These are phyloP conservation scores for Mesoclemmys tuberculata DNA, from an alignment of 2,113 vertebrate genomes.

Conservation along the genomic window DNA sequence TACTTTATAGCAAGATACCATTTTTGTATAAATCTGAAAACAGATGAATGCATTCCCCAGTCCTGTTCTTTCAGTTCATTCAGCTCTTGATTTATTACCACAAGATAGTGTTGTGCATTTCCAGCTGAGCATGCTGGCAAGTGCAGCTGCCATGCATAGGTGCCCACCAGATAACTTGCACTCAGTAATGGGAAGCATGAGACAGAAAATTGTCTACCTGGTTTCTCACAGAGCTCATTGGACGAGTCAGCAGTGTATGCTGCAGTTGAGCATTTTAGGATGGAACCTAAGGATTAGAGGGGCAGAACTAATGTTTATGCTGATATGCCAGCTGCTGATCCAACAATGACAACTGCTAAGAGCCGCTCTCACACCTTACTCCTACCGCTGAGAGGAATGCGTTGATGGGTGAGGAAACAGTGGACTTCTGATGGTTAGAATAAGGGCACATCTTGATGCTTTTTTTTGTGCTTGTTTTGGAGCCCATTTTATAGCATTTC, in stretches of 20 bases:
- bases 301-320: not conserved
- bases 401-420: not conserved
- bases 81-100: not conserved
- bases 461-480: accelerated
- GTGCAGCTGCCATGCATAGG: not conserved
- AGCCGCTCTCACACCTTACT: not conserved
- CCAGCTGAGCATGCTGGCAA: not conserved
- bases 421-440: not conserved
- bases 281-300: not conserved
- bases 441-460: accelerated
- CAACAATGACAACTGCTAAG: not conserved
- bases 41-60: not conserved
- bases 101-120: not conserved
- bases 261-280: not conserved
- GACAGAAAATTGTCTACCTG: not conserved
- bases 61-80: not conserved
- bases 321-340: not conserved
- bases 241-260: accelerated
- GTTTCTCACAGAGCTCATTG: not conserved
- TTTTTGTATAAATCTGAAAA: not conserved
- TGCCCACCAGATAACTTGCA: not conserved
- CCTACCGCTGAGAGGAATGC: not conserved
- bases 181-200: accelerated
- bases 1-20: not conserved
- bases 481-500: not conserved